phyloP scores from a whole-genome alignment of 1,140 invertebrate species.

The Heliconius nattereri region DNA sequence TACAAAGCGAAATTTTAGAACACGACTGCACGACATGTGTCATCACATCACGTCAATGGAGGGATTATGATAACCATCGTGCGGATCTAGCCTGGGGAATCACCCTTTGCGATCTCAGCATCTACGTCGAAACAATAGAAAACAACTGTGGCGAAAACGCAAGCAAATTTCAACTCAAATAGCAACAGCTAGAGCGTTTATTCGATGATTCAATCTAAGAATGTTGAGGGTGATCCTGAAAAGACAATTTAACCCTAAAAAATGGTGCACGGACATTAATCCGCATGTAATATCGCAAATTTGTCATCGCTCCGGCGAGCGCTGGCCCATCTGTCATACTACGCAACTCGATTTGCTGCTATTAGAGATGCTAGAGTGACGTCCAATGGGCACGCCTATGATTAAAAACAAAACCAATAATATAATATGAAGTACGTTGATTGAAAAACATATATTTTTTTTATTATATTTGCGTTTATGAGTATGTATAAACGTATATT shows the following conservation, averaged over 20 bases:
- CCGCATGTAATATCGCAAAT: constrained; percentile 80
- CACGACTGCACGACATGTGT: constrained; percentile 79
- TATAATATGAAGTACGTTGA: constrained; percentile 21
- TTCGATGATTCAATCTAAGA: constrained; percentile 21
- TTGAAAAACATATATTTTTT: constrained; percentile 26
- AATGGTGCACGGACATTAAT: constrained; percentile 78
- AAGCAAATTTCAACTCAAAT: constrained; percentile 44
- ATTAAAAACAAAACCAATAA: constrained; percentile 38
- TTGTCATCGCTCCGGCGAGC: constrained; percentile 72
- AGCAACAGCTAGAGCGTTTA: constrained; percentile 25
- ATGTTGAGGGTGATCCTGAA: constrained; percentile 65
- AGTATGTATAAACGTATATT: not conserved
- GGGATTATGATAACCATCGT: constrained; percentile 81
- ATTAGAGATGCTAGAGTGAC: constrained; percentile 59
- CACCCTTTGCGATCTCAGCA: constrained; percentile 75
- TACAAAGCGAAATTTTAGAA: constrained; percentile 74
- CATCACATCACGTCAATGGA: constrained; percentile 81
- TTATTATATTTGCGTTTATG: not conserved
- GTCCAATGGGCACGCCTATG: constrained; percentile 47
- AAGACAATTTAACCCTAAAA: constrained; percentile 82
- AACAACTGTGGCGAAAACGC: constrained; percentile 39
- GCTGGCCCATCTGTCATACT: constrained; percentile 70
- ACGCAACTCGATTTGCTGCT: constrained; percentile 71
- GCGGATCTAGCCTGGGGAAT: constrained; percentile 77
- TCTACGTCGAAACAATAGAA: constrained; percentile 55